A percentile compares a stretch with the other conserved stretches of the same genome.
phyloP scores from a whole-genome alignment of 2,888 invertebrate species.

The Scaeva pyrastri region DNA sequence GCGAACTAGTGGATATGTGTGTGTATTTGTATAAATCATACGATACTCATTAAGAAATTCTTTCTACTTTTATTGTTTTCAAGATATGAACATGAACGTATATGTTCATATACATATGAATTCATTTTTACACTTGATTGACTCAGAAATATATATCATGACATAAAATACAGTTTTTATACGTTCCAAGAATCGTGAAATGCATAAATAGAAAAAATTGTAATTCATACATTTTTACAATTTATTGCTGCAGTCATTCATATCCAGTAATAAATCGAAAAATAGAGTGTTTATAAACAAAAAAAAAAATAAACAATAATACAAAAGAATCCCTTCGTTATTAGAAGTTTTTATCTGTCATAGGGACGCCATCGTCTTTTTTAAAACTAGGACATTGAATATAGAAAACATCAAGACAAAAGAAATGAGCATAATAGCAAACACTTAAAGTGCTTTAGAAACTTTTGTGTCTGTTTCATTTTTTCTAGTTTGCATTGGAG shows the following conservation, averaged over 20 bases:
- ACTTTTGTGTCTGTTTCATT: too few species aligned
- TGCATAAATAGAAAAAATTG: background rate
- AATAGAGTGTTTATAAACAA: background rate
- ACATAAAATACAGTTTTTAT: background rate
- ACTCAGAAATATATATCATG: background rate
- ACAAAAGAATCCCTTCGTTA: background rate
- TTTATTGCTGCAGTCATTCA: constrained; percentile 10
- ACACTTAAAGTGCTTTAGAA: background rate
- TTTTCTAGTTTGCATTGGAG: background rate
- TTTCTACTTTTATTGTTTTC: background rate
- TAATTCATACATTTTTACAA: background rate
- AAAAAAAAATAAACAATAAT: background rate
- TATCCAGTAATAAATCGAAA: background rate
- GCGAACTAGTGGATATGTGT: background rate
- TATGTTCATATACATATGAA: background rate
- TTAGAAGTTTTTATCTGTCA: background rate
- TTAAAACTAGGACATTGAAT: background rate
- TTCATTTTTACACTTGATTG: background rate
- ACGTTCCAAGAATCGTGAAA: background rate
- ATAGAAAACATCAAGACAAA: background rate
- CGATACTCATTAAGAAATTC: constrained; percentile 18
- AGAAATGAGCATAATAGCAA: background rate
- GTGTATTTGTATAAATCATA: background rate
- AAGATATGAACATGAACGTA: constrained; percentile 1
- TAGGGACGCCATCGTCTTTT: background rate